Base-by-base conservation (phyloP, 2,113 vertebrate genomes). In the Macquaria ambigua region DNA sequence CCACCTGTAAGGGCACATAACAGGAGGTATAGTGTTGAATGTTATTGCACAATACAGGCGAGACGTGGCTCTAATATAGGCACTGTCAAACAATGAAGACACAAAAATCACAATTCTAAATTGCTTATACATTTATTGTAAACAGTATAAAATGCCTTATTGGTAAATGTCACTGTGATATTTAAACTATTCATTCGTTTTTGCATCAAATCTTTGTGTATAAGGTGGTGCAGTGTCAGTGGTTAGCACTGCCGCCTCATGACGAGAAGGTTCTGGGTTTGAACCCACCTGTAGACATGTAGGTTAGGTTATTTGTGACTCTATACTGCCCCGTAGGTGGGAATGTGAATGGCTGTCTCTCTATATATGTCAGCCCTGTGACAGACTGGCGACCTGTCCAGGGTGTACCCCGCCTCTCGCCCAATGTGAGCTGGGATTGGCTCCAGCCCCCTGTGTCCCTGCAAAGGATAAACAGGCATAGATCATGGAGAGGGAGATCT, bases 141-240 rank as follows among this genome's bases (percentile, higher is more conserved):
- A 34, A 34, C 34, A 34, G 34, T 5, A 34, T 34, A 34, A 34
- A 34, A 34, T 34, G 34, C 34, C 34, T 34, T 34, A 20, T 25
- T 37, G 20, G 74, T 52, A 53, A 41, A 37, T 39, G 74, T 66
- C 74, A 77, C 59, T 39, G 8, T 55, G 48, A 25, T 53, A 64
- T 77, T 77, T 39, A 23, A 37, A 9, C 48, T 66, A 58, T 41
- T n/a, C 16, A 56, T 59, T 25, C 5, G 34, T 34, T 34, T 39
- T 39, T 39, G 39, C 39, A 39, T 39, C 39, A 39, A 5, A 39
- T 39, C 39, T 39, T 39, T 39, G 6, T 39, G 39, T 39, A 7
- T 39, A 39, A 39, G 39, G 39, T 39, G 39, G 5, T 39, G 39
- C 39, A 39, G 37, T 5, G 4, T 1, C 37, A 37, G 39, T 39